Base-by-base conservation (phyloP, 2,888 invertebrate genomes). In the Hyposoter dolosus region DNA sequence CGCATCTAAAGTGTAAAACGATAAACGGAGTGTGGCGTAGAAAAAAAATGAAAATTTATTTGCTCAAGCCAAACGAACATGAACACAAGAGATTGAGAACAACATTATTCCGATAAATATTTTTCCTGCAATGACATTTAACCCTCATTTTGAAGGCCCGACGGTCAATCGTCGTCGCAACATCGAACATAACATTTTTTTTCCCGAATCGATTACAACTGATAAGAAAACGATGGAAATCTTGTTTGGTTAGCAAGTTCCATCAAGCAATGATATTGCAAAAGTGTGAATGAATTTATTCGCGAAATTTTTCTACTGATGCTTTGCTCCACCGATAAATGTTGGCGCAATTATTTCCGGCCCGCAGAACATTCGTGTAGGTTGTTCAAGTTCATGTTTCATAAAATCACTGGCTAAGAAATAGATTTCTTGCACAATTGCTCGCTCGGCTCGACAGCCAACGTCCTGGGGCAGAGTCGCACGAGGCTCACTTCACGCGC, bases 371-470 rank as follows among this genome's bases (percentile, higher is more conserved):
- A 40, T 65, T 35, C 35, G n/a, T 65, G 35, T 10, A 65, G 35
- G n/a, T 45, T 47, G 45, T 28, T 43, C 15, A 60, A 79, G 69
- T 71, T 71, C 71, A 71, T 71, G 71, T 71, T 79, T 47, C 35
- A 35, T 56, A 56, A 40, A 65, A 50, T 35, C 32, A 56, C 23
- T 60, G 15, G 5, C 28, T 28, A 12, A 60, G 5, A 28, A 60
- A 60, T 23, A 56, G 23, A 56, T 56, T 60, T 60, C 28, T 60
- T 23, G 23, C 10, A 23, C 23, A 28, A 56, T 56, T 28, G 60
- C 28, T 60, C 15, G 60, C 60, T 60, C 28, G 60, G 9, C 15
- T 60, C 28, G 60, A 60, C 28, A 28, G 28, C 12, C 28, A 23
- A 15, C 15, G 28, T 60, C 60, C 60, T 50, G 19, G n/a, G 65